Evolutionary conservation across 1,140 invertebrate species (phyloP), one percentile per base, ranked within the genome.

Genomic region (Hermetia illucens): DNA sequence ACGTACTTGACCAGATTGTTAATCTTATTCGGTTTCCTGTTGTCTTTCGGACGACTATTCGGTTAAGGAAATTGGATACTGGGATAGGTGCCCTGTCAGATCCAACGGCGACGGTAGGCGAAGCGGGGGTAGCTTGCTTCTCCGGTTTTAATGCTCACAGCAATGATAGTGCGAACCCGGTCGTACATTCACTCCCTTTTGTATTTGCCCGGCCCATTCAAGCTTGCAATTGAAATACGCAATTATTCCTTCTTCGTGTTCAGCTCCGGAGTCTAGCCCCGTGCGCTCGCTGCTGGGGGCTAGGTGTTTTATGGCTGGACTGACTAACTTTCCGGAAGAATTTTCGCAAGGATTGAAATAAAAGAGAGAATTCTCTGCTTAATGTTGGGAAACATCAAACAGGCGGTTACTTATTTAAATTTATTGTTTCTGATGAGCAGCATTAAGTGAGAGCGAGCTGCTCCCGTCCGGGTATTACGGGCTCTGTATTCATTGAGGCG

Each of bases 381-480:
- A 27, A 27, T 27, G 24, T 27, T 27, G 8, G 24, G 24, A 13
- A 27, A 27, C 24, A 27, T 27, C 24, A 27, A 27, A 27, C 24
- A 27, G 24, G 24, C 24, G 24, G 24, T 27, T 27, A 27, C 24
- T 27, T 27, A 27, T 27, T 27, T 27, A 27, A 27, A 27, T 27
- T 27, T 27, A 27, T 27, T 27, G 24, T 27, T 27, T 13, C 13
- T 27, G 24, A 27, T 27, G 24, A 13, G 24, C 8, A 27, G 24
- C 8, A 8, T 27, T 9, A 9, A 27, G 24, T 27, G 8, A 8
- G 13, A 8, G 24, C 8, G 8, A 9, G 24, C 24, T 13, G 24
- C 13, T 27, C 24, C 24, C 24, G n/a, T 13, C 24, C 24, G 13
- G 13, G 24, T 27, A 13, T 27, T 27, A 27, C 24, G 8, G 13